Evolutionary conservation across 1,140 invertebrate genomes (phyloP), one percentile per base, ranked within the genome.

Genomic region (Habropoda laboriosa): DNA sequence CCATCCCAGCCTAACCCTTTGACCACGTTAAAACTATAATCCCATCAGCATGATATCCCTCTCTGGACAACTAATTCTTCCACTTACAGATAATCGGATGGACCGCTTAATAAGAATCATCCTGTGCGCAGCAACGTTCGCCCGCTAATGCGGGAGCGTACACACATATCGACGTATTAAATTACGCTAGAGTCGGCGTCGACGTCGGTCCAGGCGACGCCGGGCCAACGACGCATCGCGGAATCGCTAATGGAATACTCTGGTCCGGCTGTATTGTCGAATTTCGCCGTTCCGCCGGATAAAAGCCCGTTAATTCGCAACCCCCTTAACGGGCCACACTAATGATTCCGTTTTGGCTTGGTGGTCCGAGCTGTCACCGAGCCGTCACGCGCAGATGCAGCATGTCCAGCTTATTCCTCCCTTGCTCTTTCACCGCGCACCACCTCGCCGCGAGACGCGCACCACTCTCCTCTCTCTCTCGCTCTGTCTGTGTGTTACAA

Each of bases 181-280:
- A 88, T 88, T 88, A 85, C 75, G 57, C 21, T 38, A 55, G 58
- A 64, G 82, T 67, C 83, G 79, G 71, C 68, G 79, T 72, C 58
- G 82, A 10, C 60, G n/a, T n/a, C 5, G 72, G 71, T 76, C 53
- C 60, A 72, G 71, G 53, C 83, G 82, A 76, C 79, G 83, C 67
- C 79, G 55, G 49, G 53, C 21, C 67, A 81, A 80, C 83, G 83
- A 81, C 78, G 85, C 67, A 81, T 81, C 83, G 74, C 81, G 79
- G 67, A 86, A 88, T 88, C 85, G 85, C 89, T 90, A 91, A 91
- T 91, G 89, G 90, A 91, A 91, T 91, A 88, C 81, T 79, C 87
- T 84, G 73, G 87, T 90, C 84, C 83, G 70, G 64, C 73, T n/a
- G 73, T 80, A 89, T 87, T 87, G 87, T 88, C 87, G 86, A 87